Base-by-base conservation (phyloP, 2,888 invertebrate genomes). In the Hyalella azteca region DNA sequence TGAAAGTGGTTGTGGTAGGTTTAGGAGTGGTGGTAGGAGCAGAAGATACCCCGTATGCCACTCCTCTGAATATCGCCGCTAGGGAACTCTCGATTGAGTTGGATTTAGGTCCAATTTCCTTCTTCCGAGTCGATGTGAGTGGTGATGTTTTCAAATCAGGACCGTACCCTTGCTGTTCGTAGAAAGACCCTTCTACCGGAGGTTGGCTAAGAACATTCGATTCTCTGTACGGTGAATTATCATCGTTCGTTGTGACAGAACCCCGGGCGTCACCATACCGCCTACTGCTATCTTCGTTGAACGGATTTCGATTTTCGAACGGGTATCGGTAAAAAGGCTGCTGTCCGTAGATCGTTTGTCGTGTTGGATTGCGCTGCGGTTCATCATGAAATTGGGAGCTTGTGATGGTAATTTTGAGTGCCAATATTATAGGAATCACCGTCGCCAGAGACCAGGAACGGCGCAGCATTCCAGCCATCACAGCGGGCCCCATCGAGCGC, bases 51-150 rank as follows among this genome's bases (percentile, higher is more conserved):
- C 84, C 84, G 41, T 82, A 80, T 4, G 83, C 83, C 36, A 84
- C 80, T n/a, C 81, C 83, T 4, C 82, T 66, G 50, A 84, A 82
- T 40, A 84, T 82, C 49, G 84, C 84, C 11, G 82, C 84, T 54
- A 84, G 49, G 41, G 79, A 81, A 60, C 81, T 81, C 60, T 84
- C 84, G 39, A 82, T 82, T 13, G 73, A 73, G 50, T 60, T 79
- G 49, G 79, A 54, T 73, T 80, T 79, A 49, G 76, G 76, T 41
- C 73, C 73, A 54, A 60, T 78, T 48, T 80, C 78, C 54, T 77
- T 60, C 26, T 66, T 77, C 40, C 81, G 75, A 13, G 80, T 76
- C 5, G 81, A 81, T 5, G 83, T 83, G 41, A 83, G 81, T 3
- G 83, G 83, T 7, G 81, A 80, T 5, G 83, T 83, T 40, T 81